These are phyloP conservation scores for Mythimna impura DNA, from an alignment of 2,888 invertebrate genomes.

Conservation along the genomic window DNA sequence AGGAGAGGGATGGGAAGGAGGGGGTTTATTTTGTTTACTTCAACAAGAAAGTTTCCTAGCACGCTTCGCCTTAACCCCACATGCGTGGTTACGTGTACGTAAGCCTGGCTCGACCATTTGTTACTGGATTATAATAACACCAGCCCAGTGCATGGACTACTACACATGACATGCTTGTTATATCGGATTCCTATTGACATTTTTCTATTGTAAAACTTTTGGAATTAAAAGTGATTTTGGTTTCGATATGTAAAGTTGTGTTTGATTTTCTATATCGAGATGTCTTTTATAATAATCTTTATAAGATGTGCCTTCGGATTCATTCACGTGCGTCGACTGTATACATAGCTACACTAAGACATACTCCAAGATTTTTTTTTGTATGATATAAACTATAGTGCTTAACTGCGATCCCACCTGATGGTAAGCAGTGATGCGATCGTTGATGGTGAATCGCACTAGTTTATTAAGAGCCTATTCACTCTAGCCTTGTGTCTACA, in stretches of 20 bases:
- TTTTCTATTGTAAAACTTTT: conserved; percentile 31
- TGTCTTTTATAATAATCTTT: not conserved
- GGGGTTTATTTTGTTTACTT: not conserved
- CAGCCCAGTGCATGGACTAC: conserved; percentile 36
- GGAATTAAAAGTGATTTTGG: conserved; percentile 9
- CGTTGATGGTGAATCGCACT: too few relatives aligned
- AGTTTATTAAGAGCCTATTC: too few relatives aligned
- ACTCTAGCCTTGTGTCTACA: too few relatives aligned
- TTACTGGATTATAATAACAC: conserved; percentile 75
- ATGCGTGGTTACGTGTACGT: conserved; percentile 57
- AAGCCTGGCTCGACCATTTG: conserved; percentile 70
- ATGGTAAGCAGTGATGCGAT: too few relatives aligned
- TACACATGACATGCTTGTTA: conserved; percentile 32
- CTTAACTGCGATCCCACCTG: too few relatives aligned
- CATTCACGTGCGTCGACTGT: not conserved
- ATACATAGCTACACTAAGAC: too few relatives aligned
- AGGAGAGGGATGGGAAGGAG: too few relatives aligned
- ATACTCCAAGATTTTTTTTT: too few relatives aligned
- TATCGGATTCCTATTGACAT: conserved; percentile 39
- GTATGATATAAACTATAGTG: too few relatives aligned
- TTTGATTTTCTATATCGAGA: conserved; percentile 27
- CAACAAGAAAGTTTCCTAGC: not conserved
- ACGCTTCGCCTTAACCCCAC: conserved; percentile 59
- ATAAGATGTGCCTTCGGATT: not conserved
- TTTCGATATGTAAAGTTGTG: not conserved